A percentile compares a stretch with the other conserved stretches of the same genome.
These are phyloP conservation scores for Hyposmocoma kahamanoa DNA, from an alignment of 1,140 invertebrate genomes.

Conservation along the genomic window DNA sequence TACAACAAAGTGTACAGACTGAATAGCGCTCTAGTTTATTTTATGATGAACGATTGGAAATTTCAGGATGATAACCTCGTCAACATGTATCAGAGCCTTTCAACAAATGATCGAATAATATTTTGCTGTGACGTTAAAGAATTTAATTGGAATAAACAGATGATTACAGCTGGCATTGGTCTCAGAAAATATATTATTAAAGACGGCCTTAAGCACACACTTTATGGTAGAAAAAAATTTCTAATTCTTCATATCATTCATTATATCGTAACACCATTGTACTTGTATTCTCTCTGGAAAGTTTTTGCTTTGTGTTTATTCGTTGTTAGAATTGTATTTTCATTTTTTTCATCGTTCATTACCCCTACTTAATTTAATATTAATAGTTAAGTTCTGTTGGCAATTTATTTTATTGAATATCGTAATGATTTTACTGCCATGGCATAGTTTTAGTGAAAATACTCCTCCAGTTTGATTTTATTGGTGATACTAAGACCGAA, in stretches of 20 bases:
- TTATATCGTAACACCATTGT: slow-evolving; percentile 6
- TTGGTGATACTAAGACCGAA: no score
- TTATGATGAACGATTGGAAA: slow-evolving; percentile 13
- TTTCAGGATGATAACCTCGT: slow-evolving; percentile 18
- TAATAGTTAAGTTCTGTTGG: no score
- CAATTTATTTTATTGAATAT: no score
- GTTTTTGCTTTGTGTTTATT: no score
- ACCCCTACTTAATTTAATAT: no score
- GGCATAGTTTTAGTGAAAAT: no score
- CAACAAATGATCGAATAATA: slow-evolving; percentile 15
- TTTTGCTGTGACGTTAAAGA: slow-evolving; percentile 12
- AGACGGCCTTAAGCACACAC: slow-evolving; percentile 15
- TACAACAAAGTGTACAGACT: slow-evolving; percentile 19
- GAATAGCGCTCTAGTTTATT: slow-evolving; percentile 12
- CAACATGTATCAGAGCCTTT: slow-evolving; percentile 9
- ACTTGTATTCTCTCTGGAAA: slow-evolving; percentile 10
- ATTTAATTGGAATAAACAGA: slow-evolving; percentile 2
- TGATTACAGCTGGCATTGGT: slow-evolving; percentile 12
- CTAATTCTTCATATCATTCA: slow-evolving; percentile 7
- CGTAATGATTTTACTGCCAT: no score
- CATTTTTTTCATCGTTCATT: no score
- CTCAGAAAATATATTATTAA: slow-evolving; percentile 21
- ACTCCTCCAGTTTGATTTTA: no score
- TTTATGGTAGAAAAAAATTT: slow-evolving; percentile 13
- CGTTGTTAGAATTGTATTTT: no score